Evolutionary conservation across 2,888 invertebrate species (phyloP), one percentile per base, ranked within the genome.

Genomic region (Sphecodes monilicornis): DNA sequence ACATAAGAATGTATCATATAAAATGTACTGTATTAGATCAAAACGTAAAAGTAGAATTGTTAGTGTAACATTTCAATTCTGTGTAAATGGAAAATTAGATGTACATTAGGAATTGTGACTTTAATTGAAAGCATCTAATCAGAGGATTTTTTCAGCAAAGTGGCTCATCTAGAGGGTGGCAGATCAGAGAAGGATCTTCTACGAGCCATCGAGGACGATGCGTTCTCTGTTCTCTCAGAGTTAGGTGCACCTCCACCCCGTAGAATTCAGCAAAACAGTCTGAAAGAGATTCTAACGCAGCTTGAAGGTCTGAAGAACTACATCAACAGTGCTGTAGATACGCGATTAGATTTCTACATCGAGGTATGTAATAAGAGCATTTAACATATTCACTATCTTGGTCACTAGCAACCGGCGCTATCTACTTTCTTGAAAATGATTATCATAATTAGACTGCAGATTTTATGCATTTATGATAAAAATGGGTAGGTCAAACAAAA

Each of bases 341-440:
- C 91, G 0, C 91, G 94, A 22, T 88, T 94, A 16, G 94, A 94
- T 74, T 93, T 94, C 78, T 94, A 94, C 77, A 93, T 94, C 29
- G 94, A 94, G 90, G 94, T 94, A 91, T 5, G 8, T 32, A 36
- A 54, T 1, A n/a, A 8, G 10, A 3, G 3, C 4, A 3, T 43
- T 43, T 43, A 43, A 3, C 10, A 8, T 43, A n/a, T n/a, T n/a
- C n/a, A n/a, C n/a, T n/a, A n/a, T n/a, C n/a, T n/a, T n/a, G n/a
- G n/a, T n/a, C n/a, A n/a, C n/a, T n/a, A n/a, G n/a, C n/a, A n/a
- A n/a, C n/a, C n/a, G n/a, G n/a, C n/a, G n/a, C n/a, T n/a, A n/a
- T n/a, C n/a, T n/a, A n/a, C n/a, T n/a, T n/a, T n/a, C n/a, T n/a
- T n/a, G n/a, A n/a, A n/a, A n/a, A n/a, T n/a, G n/a, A n/a, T n/a